Evolutionary conservation across 1,140 invertebrate species (phyloP).

Genomic region (Pogonognathellus flavescens): DNA sequence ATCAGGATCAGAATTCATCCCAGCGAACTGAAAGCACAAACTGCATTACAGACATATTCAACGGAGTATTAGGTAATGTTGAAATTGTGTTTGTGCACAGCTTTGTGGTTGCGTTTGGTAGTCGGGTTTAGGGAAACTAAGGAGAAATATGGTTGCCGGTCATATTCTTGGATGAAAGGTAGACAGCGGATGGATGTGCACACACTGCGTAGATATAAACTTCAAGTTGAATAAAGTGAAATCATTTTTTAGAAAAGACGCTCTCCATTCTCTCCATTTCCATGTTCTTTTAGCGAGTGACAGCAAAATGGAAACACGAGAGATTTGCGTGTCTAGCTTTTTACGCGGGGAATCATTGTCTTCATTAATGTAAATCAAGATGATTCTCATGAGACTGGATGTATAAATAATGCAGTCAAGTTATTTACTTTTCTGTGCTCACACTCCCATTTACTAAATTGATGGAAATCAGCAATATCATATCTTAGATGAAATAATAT

Average conservation of each 20-base stretch:
- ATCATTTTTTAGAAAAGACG: slow-evolving; percentile 45
- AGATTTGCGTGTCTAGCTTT: too few species aligned
- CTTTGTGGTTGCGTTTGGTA: slow-evolving; percentile 3
- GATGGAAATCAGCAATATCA: too few species aligned
- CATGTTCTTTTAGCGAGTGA: background rate
- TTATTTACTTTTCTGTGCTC: too few species aligned
- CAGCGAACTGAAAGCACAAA: background rate
- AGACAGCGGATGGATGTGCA: background rate
- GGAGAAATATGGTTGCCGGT: background rate
- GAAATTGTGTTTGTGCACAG: slow-evolving; percentile 37
- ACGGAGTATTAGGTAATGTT: slow-evolving; percentile 30
- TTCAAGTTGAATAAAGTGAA: slow-evolving; percentile 14
- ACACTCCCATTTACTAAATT: too few species aligned
- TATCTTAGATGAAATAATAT: too few species aligned
- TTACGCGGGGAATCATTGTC: too few species aligned
- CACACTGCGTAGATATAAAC: background rate
- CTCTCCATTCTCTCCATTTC: background rate
- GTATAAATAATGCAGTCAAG: too few species aligned
- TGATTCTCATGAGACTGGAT: too few species aligned
- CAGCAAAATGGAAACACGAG: background rate
- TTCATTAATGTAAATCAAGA: too few species aligned
- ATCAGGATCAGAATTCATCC: slow-evolving; percentile 12
- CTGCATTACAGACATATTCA: slow-evolving; percentile 12
- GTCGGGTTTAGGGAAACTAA: background rate
- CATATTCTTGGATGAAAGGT: slow-evolving; percentile 1